phyloP scores from a whole-genome alignment of 1,140 invertebrate species.

The Agrypnia vestita region DNA sequence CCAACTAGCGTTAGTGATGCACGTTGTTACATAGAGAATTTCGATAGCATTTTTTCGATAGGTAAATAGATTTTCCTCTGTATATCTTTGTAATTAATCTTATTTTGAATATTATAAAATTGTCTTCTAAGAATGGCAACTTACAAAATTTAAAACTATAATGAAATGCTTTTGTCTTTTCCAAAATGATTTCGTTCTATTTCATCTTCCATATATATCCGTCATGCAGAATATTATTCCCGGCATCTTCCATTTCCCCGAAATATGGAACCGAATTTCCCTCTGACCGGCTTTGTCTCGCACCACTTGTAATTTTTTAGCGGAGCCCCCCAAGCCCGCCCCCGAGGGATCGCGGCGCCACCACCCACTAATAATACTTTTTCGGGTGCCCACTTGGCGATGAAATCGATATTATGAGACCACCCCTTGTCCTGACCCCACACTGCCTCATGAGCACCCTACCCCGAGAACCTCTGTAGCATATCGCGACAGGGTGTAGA shows the following conservation, averaged over 20 bases:
- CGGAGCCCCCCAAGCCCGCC: background rate
- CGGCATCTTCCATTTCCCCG: conserved; percentile 19
- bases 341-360: background rate
- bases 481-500: conserved; percentile 32
- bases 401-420: conserved; percentile 60
- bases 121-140: no score
- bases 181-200: background rate
- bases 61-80: no score
- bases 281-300: conserved; percentile 31
- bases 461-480: background rate
- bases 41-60: no score
- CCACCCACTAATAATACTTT: conserved; percentile 58
- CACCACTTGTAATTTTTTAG: conserved; percentile 44
- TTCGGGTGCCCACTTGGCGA: conserved; percentile 60
- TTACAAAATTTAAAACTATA: no score
- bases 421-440: conserved; percentile 33
- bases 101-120: no score
- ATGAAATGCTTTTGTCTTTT: no score
- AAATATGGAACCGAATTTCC: conserved; percentile 14
- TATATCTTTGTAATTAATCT: no score
- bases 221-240: background rate
- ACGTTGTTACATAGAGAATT: no score
- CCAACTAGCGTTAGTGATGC: no score
- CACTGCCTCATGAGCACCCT: conserved; percentile 22
- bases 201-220: conserved; percentile 9